Evolutionary conservation across 2,888 invertebrate genomes (phyloP).

Genomic region (Clitarchus hookeri): DNA sequence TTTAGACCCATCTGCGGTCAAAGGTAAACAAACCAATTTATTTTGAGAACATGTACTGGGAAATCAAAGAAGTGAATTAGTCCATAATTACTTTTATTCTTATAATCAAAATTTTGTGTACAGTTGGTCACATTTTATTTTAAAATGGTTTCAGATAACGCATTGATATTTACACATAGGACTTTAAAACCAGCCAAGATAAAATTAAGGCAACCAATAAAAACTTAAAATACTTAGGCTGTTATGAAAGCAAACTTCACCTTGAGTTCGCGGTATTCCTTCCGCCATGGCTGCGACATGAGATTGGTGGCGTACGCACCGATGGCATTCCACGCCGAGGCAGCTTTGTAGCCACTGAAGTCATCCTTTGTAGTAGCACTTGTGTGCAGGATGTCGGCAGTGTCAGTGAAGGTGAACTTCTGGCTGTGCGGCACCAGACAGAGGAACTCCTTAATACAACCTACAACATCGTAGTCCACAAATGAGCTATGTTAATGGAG

Average conservation of each 20-base stretch:
- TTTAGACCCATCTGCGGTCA: too few species aligned
- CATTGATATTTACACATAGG: too few species aligned
- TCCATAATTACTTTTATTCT: too few species aligned
- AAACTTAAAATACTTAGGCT: not conserved
- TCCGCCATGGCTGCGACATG: slow-evolving; percentile 85
- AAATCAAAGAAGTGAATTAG: too few species aligned
- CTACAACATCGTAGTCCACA: slow-evolving; percentile 54
- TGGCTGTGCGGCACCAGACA: slow-evolving; percentile 76
- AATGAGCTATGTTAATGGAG: too few species aligned
- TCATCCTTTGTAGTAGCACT: slow-evolving; percentile 71
- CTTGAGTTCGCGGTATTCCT: slow-evolving; percentile 80
- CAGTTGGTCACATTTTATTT: too few species aligned
- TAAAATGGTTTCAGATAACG: too few species aligned
- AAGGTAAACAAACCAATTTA: too few species aligned
- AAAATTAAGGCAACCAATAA: not conserved
- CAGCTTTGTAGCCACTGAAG: slow-evolving; percentile 81
- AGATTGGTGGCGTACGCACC: slow-evolving; percentile 86
- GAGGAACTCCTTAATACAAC: slow-evolving; percentile 76
- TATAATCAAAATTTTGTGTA: too few species aligned
- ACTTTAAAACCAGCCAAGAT: too few species aligned
- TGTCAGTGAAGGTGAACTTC: slow-evolving; percentile 78
- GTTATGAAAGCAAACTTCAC: slow-evolving; percentile 55
- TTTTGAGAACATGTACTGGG: too few species aligned
- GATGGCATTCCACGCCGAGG: slow-evolving; percentile 81
- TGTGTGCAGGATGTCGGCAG: slow-evolving; percentile 73